These are phyloP conservation scores for Neria commutata DNA, from an alignment of 2,888 invertebrate genomes.

Conservation along the genomic window DNA sequence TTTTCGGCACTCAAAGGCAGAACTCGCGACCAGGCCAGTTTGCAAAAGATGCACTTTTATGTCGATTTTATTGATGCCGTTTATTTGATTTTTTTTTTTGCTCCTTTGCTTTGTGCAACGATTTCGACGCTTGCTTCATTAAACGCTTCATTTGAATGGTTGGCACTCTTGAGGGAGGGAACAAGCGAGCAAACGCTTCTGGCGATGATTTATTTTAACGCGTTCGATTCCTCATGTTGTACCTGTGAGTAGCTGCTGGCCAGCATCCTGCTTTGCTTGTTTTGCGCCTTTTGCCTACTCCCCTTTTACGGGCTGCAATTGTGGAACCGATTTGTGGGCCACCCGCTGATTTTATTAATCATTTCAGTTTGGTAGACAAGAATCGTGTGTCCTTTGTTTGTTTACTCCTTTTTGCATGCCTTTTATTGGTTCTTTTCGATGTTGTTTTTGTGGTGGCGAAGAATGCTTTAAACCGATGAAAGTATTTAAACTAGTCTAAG, in stretches of 20 bases:
- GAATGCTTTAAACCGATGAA: too few species aligned
- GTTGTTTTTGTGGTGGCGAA: not conserved
- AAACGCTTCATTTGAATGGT: slow-evolving; percentile 8
- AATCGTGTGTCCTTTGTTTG: slow-evolving; percentile 7
- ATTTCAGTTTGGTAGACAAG: slow-evolving; percentile 25
- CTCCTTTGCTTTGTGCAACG: slow-evolving; percentile 9
- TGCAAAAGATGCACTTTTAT: slow-evolving; percentile 25
- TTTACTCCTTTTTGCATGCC: not conserved
- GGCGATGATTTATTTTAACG: slow-evolving; percentile 22
- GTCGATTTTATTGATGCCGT: slow-evolving; percentile 29
- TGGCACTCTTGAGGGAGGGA: slow-evolving; percentile 4
- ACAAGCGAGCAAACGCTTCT: slow-evolving; percentile 1
- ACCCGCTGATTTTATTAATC: slow-evolving; percentile 39
- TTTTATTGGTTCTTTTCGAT: not conserved
- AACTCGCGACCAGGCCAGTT: too few species aligned
- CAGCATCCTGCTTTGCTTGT: slow-evolving; percentile 8
- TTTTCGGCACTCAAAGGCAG: too few species aligned
- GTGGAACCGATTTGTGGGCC: slow-evolving; percentile 32
- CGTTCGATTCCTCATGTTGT: slow-evolving; percentile 8
- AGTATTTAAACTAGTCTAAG: too few species aligned
- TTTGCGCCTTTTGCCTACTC: too few species aligned
- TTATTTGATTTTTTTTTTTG: slow-evolving; percentile 26
- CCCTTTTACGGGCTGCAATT: slow-evolving; percentile 21
- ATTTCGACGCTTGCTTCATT: slow-evolving; percentile 16
- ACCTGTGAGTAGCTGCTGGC: not conserved